phyloP scores from a whole-genome alignment of 2,113 vertebrate genomes.

The sheep (Ovis aries) region ARS-UI_Ramb_v3.0 NC_056061.1:33163501-33164000 shows the following conservation, averaged over 20 bases:
- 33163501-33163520: background rate
- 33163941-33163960: too few species aligned
- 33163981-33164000: too few species aligned
- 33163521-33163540: background rate
- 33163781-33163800: background rate
- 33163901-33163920: accelerated
- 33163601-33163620: background rate
- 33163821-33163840: too few species aligned
- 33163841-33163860: accelerated
- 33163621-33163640: background rate
- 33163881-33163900: too few species aligned
- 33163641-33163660: background rate
- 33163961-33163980: too few species aligned
- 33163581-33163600: background rate
- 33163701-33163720: background rate
- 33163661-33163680: background rate
- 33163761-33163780: background rate
- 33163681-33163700: background rate
- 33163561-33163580: background rate
- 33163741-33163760: background rate
- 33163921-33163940: too few species aligned
- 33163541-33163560: background rate
- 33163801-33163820: accelerated
- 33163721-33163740: background rate
- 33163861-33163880: too few species aligned